phyloP scores from a whole-genome alignment of 2,888 invertebrate species.

The Cremastinae sp. region DNA sequence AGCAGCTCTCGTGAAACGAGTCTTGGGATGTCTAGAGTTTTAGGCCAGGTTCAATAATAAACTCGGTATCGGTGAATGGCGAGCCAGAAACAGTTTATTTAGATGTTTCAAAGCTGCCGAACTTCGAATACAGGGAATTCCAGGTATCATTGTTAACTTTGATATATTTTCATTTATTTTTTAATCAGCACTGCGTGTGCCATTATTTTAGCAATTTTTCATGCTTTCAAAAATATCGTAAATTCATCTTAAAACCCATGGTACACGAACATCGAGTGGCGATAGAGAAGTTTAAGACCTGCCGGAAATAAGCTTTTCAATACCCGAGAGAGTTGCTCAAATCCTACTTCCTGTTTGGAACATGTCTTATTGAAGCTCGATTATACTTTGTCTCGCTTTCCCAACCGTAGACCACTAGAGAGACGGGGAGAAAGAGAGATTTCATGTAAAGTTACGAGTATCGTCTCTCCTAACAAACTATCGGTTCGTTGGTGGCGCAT shows the following conservation, averaged over 20 bases:
- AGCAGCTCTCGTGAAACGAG: constrained; percentile 59
- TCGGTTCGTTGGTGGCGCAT: constrained; percentile 27
- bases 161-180: not conserved
- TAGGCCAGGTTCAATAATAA: constrained; percentile 68
- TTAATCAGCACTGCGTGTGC: not conserved
- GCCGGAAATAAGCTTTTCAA: constrained; percentile 10
- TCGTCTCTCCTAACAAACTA: constrained; percentile 20
- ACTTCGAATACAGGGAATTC: constrained; percentile 11
- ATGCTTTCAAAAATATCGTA: constrained; percentile 46
- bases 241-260: too few relatives aligned
- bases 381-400: not conserved
- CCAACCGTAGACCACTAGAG: not conserved
- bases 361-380: constrained; percentile 10
- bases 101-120: constrained; percentile 58
- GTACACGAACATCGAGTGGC: too few relatives aligned
- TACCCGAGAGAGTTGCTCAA: constrained; percentile 6
- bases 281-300: constrained; percentile 7
- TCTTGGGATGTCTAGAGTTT: constrained; percentile 56
- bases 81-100: constrained; percentile 63
- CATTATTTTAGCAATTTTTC: too few relatives aligned
- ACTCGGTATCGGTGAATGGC: constrained; percentile 65
- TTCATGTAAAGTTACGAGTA: constrained; percentile 21
- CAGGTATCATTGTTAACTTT: not conserved
- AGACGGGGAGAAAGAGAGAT: not conserved
- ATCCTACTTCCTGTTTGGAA: constrained; percentile 8